These are phyloP conservation scores for Hetaerina titia DNA, from an alignment of 2,888 invertebrate species.

Conservation along the genomic window DNA sequence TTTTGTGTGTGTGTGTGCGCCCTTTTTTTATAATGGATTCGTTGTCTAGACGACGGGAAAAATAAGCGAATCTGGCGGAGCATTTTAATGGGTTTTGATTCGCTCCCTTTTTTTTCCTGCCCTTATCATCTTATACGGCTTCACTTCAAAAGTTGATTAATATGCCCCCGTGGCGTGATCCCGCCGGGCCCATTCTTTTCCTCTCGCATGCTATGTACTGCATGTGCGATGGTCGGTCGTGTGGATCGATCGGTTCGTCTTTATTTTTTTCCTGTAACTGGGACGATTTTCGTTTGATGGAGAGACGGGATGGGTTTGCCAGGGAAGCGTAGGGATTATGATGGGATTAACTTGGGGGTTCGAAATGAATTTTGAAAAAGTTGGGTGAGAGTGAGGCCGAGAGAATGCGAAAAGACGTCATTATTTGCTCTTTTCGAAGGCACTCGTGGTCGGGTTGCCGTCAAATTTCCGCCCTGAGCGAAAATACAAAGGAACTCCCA, in stretches of 20 bases:
- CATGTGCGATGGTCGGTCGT: too few species aligned
- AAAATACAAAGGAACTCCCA: too few species aligned
- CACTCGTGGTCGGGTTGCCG: too few species aligned
- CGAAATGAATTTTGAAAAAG: background rate
- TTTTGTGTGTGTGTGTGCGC: background rate
- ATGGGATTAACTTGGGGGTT: background rate
- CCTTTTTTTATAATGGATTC: background rate
- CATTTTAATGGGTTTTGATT: background rate
- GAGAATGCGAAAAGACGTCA: background rate
- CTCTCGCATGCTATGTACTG: background rate
- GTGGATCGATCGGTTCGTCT: background rate
- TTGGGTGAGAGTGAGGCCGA: background rate
- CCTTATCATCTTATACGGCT: background rate
- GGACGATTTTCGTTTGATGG: constrained; percentile 1
- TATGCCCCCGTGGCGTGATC: background rate
- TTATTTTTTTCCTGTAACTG: background rate
- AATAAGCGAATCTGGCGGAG: background rate
- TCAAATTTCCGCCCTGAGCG: too few species aligned
- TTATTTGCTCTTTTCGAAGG: background rate
- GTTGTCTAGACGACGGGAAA: background rate
- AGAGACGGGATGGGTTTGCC: background rate
- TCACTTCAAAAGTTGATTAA: background rate
- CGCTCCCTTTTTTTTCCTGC: background rate
- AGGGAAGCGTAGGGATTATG: background rate
- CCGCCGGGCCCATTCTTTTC: background rate